Percentiles rank a stretch among this genome's conserved stretches.
These are phyloP conservation scores for Scaptodrosophila lebanonensis DNA, from an alignment of 1,140 invertebrate genomes.

Conservation along the genomic window DNA sequence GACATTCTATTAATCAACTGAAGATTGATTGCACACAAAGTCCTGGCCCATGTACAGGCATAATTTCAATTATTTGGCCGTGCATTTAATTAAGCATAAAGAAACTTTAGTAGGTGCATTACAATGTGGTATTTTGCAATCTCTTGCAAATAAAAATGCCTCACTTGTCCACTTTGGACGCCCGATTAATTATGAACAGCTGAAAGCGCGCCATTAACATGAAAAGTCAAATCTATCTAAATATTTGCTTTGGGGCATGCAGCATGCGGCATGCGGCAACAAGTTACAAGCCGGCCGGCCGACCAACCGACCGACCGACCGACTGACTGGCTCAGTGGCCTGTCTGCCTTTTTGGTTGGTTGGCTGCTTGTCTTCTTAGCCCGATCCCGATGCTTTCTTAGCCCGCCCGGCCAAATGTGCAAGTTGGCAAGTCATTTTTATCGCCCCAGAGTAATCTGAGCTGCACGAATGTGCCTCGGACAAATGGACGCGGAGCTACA, in stretches of 20 bases:
- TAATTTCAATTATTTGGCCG: constrained; percentile 12
- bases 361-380: constrained; percentile 40
- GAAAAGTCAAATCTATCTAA: constrained; percentile 75
- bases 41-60: too few species aligned
- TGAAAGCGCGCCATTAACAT: constrained; percentile 74
- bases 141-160: constrained; percentile 65
- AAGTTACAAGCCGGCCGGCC: constrained; percentile 24
- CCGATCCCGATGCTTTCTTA: too few species aligned
- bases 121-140: constrained; percentile 57
- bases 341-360: constrained; percentile 6
- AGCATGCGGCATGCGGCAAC: constrained; percentile 18
- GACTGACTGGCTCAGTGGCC: background rate
- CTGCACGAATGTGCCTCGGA: constrained; percentile 65
- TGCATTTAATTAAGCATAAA: constrained; percentile 68
- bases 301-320: background rate
- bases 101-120: too few species aligned
- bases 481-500: constrained; percentile 15
- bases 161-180: constrained; percentile 63
- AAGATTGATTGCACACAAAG: too few species aligned
- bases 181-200: constrained; percentile 74
- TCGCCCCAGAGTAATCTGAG: constrained; percentile 71
- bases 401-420: constrained; percentile 53
- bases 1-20: too few species aligned
- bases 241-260: constrained; percentile 53
- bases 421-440: constrained; percentile 75